Conservation (phyloP, 2,797 vertebrate species). For the Schizopygopsis pylzovi region DNA sequence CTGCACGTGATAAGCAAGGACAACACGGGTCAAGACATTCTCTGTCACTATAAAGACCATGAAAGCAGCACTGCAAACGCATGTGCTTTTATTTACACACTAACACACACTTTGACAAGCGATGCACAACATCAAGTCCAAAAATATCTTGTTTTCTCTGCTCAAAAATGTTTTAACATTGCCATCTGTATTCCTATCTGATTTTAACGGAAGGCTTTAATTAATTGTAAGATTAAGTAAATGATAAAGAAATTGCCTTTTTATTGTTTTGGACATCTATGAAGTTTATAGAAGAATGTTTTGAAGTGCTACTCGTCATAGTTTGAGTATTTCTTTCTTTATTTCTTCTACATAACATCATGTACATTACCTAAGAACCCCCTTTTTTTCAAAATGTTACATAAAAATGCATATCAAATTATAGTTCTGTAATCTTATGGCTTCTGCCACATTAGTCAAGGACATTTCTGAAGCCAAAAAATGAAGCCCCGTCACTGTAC, state of each 20-base stretch:
- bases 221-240: background rate
- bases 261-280: background rate
- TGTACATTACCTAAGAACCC: background rate
- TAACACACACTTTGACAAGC: slow-evolving; percentile 16
- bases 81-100: slow-evolving; percentile 16
- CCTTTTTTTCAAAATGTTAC: background rate
- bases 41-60: slow-evolving; percentile 21
- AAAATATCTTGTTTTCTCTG: background rate
- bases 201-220: background rate
- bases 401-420: background rate
- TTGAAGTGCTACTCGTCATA: background rate
- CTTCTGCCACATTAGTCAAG: background rate
- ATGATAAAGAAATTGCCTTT: background rate
- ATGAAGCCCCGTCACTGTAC: slow-evolving; percentile 8
- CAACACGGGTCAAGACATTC: slow-evolving; percentile 33
- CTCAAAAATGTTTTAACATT: background rate
- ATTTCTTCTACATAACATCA: background rate
- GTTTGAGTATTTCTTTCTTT: background rate
- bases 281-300: background rate
- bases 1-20: slow-evolving; percentile 62
- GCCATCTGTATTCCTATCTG: no score
- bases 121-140: background rate
- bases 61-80: slow-evolving; percentile 7
- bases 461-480: background rate
- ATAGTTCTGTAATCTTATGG: background rate